These are phyloP conservation scores for Phalacrocorax pelagicus DNA, from an alignment of 2,113 vertebrate species.

Conservation along the genomic window DNA sequence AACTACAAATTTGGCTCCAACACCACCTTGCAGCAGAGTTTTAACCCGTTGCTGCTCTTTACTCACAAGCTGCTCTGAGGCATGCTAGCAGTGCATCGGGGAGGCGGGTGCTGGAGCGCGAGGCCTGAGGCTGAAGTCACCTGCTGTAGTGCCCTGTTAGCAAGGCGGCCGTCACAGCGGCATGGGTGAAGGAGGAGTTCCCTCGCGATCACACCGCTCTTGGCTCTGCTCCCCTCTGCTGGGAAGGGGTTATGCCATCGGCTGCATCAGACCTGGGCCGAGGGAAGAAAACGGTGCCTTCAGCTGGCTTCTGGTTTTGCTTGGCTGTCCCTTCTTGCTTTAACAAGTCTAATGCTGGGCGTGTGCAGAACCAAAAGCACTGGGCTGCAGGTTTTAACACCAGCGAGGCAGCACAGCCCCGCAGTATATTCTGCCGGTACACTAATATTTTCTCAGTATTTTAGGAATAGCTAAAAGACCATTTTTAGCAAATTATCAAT, in stretches of 20 bases:
- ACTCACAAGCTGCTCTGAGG: rapidly evolving
- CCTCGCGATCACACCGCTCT: not conserved
- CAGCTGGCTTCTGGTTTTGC: not conserved
- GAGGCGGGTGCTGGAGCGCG: rapidly evolving
- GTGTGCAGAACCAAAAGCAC: not conserved
- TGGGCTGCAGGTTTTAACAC: not conserved
- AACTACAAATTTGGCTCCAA: not conserved
- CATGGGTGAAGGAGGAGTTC: not conserved
- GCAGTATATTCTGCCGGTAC: rapidly evolving
- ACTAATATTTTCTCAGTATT: not conserved
- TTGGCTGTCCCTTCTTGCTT: not conserved
- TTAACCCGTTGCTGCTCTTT: not conserved
- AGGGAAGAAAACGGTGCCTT: not conserved
- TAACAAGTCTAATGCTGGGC: not conserved
- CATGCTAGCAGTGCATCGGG: rapidly evolving
- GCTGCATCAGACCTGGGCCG: not conserved
- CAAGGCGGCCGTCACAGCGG: not conserved
- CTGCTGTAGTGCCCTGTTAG: rapidly evolving
- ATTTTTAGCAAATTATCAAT: not conserved
- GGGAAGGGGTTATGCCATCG: not conserved
- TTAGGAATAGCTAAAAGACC: not conserved
- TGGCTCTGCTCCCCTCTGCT: not conserved
- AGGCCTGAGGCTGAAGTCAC: not conserved
- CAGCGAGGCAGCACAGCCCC: not conserved
- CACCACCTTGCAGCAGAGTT: not conserved